These are phyloP conservation scores for Stenopsyche tienmushanensis DNA, from an alignment of 1,140 invertebrate species.

Conservation along the genomic window DNA sequence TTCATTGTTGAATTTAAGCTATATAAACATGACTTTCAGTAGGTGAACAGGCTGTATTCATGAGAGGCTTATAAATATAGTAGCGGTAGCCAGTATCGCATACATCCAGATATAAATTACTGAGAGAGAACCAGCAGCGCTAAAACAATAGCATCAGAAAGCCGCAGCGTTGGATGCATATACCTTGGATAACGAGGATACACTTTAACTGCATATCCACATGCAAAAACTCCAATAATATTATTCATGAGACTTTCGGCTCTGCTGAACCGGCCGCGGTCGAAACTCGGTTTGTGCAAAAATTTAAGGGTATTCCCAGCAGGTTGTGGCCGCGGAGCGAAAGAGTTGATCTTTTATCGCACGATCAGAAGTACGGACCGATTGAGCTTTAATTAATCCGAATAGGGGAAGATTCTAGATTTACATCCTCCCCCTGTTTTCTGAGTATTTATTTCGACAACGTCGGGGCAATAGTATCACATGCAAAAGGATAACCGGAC, in stretches of 20 bases:
- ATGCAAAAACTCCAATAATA: slow-evolving; percentile 3
- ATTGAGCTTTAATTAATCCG: too few relatives aligned
- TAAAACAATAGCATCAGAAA: slow-evolving; percentile 22
- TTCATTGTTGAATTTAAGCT: too few relatives aligned
- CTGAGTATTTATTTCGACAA: background rate
- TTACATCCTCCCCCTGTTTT: too few relatives aligned
- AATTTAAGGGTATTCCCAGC: too few relatives aligned
- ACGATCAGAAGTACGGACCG: too few relatives aligned
- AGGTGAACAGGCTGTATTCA: background rate
- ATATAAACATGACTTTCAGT: too few relatives aligned
- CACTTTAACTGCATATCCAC: background rate
- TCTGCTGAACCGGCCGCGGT: background rate
- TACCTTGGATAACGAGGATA: slow-evolving; percentile 1
- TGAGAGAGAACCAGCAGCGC: slow-evolving; percentile 2
- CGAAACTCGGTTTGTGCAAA: background rate
- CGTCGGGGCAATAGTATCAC: slow-evolving; percentile 3
- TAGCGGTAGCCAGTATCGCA: slow-evolving; percentile 4
- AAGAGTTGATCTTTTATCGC: too few relatives aligned
- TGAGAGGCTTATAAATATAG: slow-evolving; percentile 11
- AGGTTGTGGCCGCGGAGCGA: too few relatives aligned
- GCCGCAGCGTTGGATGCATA: too few relatives aligned
- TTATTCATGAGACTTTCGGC: background rate
- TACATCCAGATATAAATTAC: slow-evolving; percentile 22
- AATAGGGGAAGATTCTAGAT: too few relatives aligned
- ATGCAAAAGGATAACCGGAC: slow-evolving; percentile 3